Base-by-base conservation (phyloP, 1,140 invertebrate genomes). In the Aphaenogaster floridana region DNA sequence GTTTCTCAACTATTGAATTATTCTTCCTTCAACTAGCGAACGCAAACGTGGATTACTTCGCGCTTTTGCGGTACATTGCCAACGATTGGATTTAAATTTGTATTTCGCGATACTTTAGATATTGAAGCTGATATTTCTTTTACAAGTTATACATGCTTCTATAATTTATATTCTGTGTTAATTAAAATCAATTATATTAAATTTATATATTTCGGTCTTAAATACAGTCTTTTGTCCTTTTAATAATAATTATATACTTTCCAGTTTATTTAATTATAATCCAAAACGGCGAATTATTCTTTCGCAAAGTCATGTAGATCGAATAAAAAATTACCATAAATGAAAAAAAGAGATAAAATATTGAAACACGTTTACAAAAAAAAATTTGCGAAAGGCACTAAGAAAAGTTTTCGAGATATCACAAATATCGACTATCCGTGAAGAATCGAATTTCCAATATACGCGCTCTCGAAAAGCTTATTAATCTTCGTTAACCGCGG, bases 31-130 rank as follows among this genome's bases (percentile, higher is more conserved):
- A 17, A 21, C 34, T 68, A 17, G 78, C 13, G 0, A 68, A 11
- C 52, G 28, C 52, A 21, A 69, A 71, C 34, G 50, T 84, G 39
- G 50, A 69, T 89, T 89, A 89, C 77, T 87, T 85, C 13, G 34
- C 74, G 76, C 59, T 42, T 85, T 34, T 48, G 45, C 34, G 88
- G 66, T 80, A 59, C 80, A 45, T 45, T 45, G 79, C 79, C 86
- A 89, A 77, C 48, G 17, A 71, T 45, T 36, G 34, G 3, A 81
- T 54, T 57, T 42, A 45, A 81, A 81, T 71, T 71, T 68, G 64
- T 54, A 39, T 42, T 36, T 28, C 48, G 34, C 13, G 11, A 69
- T 54, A 50, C 13, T 36, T 34, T 34, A 7, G n/a, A 39, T 17
- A 50, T 17, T 34, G 17, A 68, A 21, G 34, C 13, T 39, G 13